Conservation (phyloP, 2,113 vertebrate genomes). For the Triplophysa siluroides region DNA sequence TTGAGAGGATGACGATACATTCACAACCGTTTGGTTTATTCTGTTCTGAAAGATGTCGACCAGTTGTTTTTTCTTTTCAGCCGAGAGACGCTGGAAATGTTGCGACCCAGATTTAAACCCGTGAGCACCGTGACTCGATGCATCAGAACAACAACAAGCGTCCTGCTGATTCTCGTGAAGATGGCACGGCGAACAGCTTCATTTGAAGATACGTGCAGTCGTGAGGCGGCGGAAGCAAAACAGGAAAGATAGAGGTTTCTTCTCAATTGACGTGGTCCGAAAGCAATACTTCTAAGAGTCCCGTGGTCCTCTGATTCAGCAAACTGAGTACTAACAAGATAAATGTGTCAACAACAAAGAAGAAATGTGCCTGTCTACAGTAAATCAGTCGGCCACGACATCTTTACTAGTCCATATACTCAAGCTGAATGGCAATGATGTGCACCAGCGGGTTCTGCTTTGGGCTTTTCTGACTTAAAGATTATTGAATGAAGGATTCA, state of each 20-base stretch:
- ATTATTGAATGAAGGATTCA: constrained; percentile 52
- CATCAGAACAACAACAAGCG: too few species aligned
- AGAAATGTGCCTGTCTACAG: constrained; percentile 48
- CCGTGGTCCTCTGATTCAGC: constrained; percentile 72
- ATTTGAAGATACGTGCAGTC: background rate
- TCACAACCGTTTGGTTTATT: background rate
- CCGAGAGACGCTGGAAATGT: too few species aligned
- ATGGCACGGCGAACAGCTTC: background rate
- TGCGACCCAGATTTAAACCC: too few species aligned
- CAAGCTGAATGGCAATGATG: constrained; percentile 45
- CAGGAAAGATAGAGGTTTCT: background rate
- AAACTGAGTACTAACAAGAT: constrained; percentile 64
- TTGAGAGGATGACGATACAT: background rate
- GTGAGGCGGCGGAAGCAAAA: background rate
- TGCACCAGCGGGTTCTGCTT: constrained; percentile 59
- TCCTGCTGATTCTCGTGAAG: too few species aligned
- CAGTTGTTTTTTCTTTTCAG: too few species aligned
- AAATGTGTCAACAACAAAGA: constrained; percentile 69
- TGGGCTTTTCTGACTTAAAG: constrained; percentile 59
- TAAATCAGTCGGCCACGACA: constrained; percentile 34
- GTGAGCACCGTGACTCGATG: too few species aligned
- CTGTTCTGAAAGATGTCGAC: too few species aligned
- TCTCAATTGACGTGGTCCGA: constrained; percentile 68
- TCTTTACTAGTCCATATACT: constrained; percentile 37
- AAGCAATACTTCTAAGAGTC: constrained; percentile 76